Conservation (phyloP, 2,888 invertebrate genomes). For the Cordylochernes scorpioides region DNA sequence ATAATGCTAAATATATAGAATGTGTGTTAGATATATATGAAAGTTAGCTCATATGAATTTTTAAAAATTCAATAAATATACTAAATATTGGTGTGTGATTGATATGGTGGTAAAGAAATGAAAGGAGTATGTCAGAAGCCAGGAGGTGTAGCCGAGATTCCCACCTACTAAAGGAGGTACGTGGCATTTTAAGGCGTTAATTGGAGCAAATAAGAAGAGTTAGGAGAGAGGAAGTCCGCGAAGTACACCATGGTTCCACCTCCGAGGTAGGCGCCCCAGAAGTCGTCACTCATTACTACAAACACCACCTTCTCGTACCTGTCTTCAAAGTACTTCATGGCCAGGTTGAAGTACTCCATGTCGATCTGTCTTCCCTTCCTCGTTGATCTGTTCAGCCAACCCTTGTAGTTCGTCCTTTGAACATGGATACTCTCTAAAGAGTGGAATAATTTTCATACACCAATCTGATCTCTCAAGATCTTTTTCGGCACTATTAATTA, state of each 20-base stretch:
- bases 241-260: constrained; percentile 16
- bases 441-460: neutral
- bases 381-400: too few relatives aligned
- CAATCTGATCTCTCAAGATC: neutral
- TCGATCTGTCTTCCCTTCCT: constrained; percentile 24
- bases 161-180: constrained; percentile 1
- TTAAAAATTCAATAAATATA: too few relatives aligned
- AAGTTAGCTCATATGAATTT: too few relatives aligned
- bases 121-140: too few relatives aligned
- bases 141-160: neutral
- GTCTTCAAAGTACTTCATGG: constrained; percentile 25
- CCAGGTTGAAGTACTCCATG: constrained; percentile 22
- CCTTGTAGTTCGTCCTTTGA: constrained; percentile 30
- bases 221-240: neutral
- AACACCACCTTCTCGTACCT: constrained; percentile 23
- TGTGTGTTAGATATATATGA: too few relatives aligned
- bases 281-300: constrained; percentile 27
- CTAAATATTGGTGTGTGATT: too few relatives aligned
- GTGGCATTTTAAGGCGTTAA: neutral
- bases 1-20: too few relatives aligned
- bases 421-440: constrained; percentile 31
- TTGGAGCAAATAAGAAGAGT: neutral
- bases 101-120: too few relatives aligned
- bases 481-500: neutral
- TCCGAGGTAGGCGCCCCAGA: constrained; percentile 19